These are phyloP conservation scores for Dromiciops gliroides DNA, from an alignment of 2,113 vertebrate species.

Conservation along the genomic window DNA sequence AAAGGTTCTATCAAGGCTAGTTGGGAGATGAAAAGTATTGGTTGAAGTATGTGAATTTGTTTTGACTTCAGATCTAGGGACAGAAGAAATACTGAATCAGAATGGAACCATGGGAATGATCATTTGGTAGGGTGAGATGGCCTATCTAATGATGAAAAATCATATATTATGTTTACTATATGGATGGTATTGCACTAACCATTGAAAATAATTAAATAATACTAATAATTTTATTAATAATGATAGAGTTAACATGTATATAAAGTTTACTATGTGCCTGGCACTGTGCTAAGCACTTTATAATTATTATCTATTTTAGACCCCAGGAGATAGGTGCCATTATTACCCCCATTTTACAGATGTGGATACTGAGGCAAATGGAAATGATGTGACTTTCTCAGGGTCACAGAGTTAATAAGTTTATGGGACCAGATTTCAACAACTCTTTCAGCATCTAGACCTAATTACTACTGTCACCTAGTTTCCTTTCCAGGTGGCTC, in stretches of 20 bases:
- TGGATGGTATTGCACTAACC: background rate
- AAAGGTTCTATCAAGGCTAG: background rate
- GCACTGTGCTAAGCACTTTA: background rate
- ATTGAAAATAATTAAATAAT: background rate
- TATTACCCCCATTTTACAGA: background rate
- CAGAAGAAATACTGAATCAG: background rate
- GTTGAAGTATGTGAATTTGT: background rate
- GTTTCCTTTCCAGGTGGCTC: background rate
- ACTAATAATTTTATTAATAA: background rate
- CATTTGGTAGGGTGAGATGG: background rate
- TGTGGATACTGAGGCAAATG: background rate
- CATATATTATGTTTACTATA: background rate
- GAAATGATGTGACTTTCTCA: background rate
- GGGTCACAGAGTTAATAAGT: background rate
- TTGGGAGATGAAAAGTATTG: background rate
- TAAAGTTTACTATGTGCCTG: background rate
- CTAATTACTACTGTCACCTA: background rate
- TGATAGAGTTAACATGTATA: background rate
- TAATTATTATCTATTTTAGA: background rate
- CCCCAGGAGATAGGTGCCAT: background rate
- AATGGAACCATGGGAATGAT: background rate
- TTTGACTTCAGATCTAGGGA: background rate
- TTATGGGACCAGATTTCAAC: background rate
- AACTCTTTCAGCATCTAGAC: background rate
- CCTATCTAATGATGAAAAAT: background rate